phyloP scores from a whole-genome alignment of 2,888 invertebrate species.

The Dicyrtoma fusca region DNA sequence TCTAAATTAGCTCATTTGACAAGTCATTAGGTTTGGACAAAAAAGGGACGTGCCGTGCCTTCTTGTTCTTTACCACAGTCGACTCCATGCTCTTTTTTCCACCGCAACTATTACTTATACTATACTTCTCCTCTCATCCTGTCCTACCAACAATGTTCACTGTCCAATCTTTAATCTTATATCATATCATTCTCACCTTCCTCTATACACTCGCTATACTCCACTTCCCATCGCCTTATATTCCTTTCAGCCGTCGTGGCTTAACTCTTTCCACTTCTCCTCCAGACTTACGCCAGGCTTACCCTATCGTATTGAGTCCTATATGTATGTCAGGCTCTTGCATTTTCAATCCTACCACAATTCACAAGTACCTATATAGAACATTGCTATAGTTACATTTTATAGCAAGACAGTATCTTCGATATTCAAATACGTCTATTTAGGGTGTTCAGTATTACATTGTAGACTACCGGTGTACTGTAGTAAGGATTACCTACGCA shows the following conservation, averaged over 20 bases:
- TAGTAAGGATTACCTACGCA: no score
- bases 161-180: background rate
- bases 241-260: background rate
- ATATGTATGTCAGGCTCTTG: slow-evolving; percentile 28
- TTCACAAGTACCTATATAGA: no score
- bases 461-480: no score
- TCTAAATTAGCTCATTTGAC: slow-evolving; percentile 57
- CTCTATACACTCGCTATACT: background rate
- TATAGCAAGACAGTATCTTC: no score
- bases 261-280: slow-evolving; percentile 2
- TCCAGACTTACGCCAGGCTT: no score
- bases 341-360: background rate
- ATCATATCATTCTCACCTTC: slow-evolving; percentile 2
- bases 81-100: background rate
- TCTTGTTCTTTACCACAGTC: slow-evolving; percentile 25
- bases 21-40: slow-evolving; percentile 56
- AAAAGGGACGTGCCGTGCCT: slow-evolving; percentile 46
- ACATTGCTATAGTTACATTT: no score
- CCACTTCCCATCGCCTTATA: background rate
- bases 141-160: background rate
- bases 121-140: background rate
- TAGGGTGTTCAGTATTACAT: no score
- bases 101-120: background rate
- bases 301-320: background rate
- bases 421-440: no score